phyloP scores from a whole-genome alignment of 2,888 invertebrate species.

The Abrostola triplasia region DNA sequence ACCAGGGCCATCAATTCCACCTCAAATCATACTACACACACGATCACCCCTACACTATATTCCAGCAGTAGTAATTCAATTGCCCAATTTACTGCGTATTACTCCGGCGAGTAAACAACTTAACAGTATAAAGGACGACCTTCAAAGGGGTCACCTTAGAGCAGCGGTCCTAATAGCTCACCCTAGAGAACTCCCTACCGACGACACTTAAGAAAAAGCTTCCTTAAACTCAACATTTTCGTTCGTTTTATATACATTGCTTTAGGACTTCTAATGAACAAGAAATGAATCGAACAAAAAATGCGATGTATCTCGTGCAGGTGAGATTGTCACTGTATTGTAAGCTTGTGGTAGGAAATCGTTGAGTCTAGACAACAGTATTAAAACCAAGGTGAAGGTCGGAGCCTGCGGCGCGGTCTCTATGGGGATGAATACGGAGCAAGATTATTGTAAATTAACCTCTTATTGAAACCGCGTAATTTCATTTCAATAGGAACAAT shows the following conservation, averaged over 20 bases:
- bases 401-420: slow-evolving; percentile 65
- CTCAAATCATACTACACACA: slow-evolving; percentile 15
- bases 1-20: not conserved
- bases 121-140: slow-evolving; percentile 72
- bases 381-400: slow-evolving; percentile 78
- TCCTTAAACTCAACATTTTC: slow-evolving; percentile 21
- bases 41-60: slow-evolving; percentile 57
- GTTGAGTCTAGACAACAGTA: slow-evolving; percentile 66
- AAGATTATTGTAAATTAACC: slow-evolving; percentile 67
- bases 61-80: slow-evolving; percentile 73
- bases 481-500: slow-evolving; percentile 45
- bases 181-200: slow-evolving; percentile 67
- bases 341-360: slow-evolving; percentile 57
- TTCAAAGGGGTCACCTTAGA: slow-evolving; percentile 76
- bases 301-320: slow-evolving; percentile 50
- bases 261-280: slow-evolving; percentile 7
- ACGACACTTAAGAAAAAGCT: slow-evolving; percentile 31
- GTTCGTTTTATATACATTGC: slow-evolving; percentile 57
- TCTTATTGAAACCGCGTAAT: slow-evolving; percentile 61
- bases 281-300: slow-evolving; percentile 2
- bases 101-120: slow-evolving; percentile 68
- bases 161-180: slow-evolving; percentile 66
- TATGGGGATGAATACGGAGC: slow-evolving; percentile 65
- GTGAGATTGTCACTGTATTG: slow-evolving; percentile 32
- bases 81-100: slow-evolving; percentile 65